Percentiles rank a stretch among this genome's conserved stretches.
Conservation (phyloP, 2,113 vertebrate genomes). For the Isichthys henryi region DNA sequence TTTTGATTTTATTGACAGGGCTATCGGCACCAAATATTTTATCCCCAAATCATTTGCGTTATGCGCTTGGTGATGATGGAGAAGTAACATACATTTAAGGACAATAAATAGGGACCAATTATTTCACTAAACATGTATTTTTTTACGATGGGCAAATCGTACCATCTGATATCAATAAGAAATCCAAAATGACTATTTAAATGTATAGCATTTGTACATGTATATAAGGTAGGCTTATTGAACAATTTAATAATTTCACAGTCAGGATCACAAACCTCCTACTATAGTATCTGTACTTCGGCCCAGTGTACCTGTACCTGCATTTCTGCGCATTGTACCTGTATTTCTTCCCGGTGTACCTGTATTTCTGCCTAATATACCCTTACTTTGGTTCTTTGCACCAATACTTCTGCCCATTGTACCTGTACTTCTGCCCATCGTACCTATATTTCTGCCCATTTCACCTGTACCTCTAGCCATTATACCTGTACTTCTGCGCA, state of each 20-base stretch:
- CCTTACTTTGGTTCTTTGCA: too few relatives aligned
- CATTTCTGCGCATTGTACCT: too few relatives aligned
- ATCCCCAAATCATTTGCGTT: not conserved
- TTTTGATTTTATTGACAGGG: not conserved
- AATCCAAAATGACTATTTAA: not conserved
- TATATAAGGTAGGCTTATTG: not conserved
- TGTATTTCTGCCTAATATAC: not conserved
- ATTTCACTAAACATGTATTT: not conserved
- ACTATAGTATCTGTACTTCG: not conserved
- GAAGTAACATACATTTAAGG: not conserved
- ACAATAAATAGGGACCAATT: not conserved
- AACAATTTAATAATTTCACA: too few relatives aligned
- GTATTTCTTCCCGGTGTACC: too few relatives aligned
- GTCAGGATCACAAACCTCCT: not conserved
- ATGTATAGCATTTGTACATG: not conserved
- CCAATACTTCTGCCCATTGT: too few relatives aligned
- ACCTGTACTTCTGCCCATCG: too few relatives aligned
- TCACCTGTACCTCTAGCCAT: not conserved
- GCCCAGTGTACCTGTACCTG: too few relatives aligned
- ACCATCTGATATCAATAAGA: not conserved
- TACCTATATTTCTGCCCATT: not conserved
- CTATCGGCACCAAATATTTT: not conserved
- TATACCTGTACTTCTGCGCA: not conserved
- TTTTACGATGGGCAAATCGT: not conserved
- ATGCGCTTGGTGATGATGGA: not conserved